A percentile compares a stretch with the other conserved stretches of the same genome.
These are phyloP conservation scores for Alcis repandata DNA, from an alignment of 2,888 invertebrate genomes.

Conservation along the genomic window DNA sequence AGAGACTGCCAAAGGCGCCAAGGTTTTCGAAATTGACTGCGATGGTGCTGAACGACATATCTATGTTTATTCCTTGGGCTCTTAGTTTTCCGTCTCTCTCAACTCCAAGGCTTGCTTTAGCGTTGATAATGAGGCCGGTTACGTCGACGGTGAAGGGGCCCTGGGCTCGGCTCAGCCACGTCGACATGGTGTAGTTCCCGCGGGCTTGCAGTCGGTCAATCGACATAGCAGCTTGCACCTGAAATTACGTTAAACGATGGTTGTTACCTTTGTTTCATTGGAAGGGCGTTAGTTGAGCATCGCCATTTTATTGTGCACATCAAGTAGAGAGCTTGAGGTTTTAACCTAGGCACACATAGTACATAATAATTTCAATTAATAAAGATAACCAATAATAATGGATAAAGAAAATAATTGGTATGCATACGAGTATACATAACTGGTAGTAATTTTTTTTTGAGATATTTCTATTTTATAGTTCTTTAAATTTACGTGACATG, in stretches of 20 bases:
- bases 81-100: conserved; percentile 91
- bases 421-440: no score
- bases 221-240: conserved; percentile 91
- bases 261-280: no score
- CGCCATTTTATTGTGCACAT: no score
- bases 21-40: conserved; percentile 94
- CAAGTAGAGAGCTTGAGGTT: no score
- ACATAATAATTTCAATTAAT: no score
- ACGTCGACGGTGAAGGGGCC: conserved; percentile 94
- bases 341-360: no score
- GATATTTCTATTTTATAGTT: no score
- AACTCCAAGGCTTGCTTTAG: conserved; percentile 90
- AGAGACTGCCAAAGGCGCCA: conserved; percentile 90
- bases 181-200: conserved; percentile 91
- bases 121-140: conserved; percentile 89
- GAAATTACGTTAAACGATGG: conserved; percentile 49
- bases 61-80: conserved; percentile 93
- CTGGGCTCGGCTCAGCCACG: conserved; percentile 88
- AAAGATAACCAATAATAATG: no score
- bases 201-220: conserved; percentile 90
- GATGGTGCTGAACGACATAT: conserved; percentile 91
- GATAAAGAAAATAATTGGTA: no score
- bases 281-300: no score
- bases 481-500: no score
- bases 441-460: no score